phyloP scores from a whole-genome alignment of 2,888 invertebrate species.

The Agrenia bidenticulata region DNA sequence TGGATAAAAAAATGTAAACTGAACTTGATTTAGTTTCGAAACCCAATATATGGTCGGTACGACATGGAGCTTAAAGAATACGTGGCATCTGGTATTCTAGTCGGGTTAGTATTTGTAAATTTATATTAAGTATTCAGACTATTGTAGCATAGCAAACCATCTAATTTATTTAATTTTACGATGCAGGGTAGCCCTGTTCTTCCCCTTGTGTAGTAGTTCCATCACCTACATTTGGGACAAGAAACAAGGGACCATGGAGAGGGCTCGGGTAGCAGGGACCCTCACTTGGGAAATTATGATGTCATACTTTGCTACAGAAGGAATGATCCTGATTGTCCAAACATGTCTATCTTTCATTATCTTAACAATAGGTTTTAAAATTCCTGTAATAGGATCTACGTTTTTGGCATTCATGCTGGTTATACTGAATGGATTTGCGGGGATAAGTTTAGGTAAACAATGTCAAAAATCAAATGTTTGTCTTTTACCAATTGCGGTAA shows the following conservation, averaged over 20 bases:
- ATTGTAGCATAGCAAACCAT: too few relatives aligned
- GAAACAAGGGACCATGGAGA: conserved; percentile 44
- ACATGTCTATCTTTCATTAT: conserved; percentile 84
- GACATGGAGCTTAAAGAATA: conserved; percentile 15
- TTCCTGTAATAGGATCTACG: conserved; percentile 85
- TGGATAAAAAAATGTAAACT: too few relatives aligned
- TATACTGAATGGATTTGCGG: conserved; percentile 85
- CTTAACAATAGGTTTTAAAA: conserved; percentile 84
- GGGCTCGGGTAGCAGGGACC: conserved; percentile 65
- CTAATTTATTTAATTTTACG: neutral
- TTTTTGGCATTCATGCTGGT: conserved; percentile 79
- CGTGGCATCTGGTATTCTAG: conserved; percentile 11
- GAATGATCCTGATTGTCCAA: conserved; percentile 91
- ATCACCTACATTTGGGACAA: conserved; percentile 47
- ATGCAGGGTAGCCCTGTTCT: conserved; percentile 86
- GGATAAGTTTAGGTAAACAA: conserved; percentile 87
- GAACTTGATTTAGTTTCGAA: conserved; percentile 8
- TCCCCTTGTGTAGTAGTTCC: conserved; percentile 68
- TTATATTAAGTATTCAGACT: neutral
- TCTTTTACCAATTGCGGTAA: too few relatives aligned
- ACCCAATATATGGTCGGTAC: conserved; percentile 17
- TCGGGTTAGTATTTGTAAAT: conserved; percentile 2
- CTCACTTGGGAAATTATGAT: conserved; percentile 86
- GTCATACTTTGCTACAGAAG: conserved; percentile 89
- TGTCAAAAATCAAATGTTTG: too few relatives aligned